A percentile compares a stretch with the other conserved stretches of the same genome.
Evolutionary conservation across 23 tunicate genomes (phyloP).

Genomic region (Corella eumyota): DNA sequence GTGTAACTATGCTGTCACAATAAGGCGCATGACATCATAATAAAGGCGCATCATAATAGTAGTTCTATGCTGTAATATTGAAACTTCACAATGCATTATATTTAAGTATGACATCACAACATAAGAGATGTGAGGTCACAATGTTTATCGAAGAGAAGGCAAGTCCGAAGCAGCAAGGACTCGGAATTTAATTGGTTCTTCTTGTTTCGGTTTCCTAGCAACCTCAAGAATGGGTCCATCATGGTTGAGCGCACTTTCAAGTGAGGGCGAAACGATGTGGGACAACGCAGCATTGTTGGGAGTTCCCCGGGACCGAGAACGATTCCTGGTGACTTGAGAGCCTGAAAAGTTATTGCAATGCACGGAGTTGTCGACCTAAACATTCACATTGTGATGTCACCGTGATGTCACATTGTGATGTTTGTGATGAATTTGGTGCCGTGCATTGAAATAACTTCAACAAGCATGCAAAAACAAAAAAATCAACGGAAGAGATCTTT

Average conservation of each 20-base stretch:
- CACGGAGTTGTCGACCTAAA: too few species aligned
- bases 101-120: neutral
- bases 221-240: too few species aligned
- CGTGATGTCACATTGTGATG: neutral
- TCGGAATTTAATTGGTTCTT: conserved; percentile 3
- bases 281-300: too few species aligned
- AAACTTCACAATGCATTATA: neutral
- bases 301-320: conserved; percentile 1
- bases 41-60: neutral
- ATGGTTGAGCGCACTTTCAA: too few species aligned
- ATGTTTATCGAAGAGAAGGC: conserved; percentile 6
- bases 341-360: too few species aligned
- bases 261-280: too few species aligned
- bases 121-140: neutral
- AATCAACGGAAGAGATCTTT: too few species aligned
- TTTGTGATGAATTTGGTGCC: neutral
- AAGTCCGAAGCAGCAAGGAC: conserved; percentile 11
- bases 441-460: neutral
- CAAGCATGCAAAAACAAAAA: neutral
- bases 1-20: too few species aligned
- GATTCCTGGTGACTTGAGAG: too few species aligned
- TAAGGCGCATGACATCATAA: neutral
- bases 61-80: neutral
- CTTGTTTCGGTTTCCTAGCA: too few species aligned
- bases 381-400: too few species aligned